Percentiles rank a stretch among this genome's conserved stretches.
These are phyloP conservation scores for Paratilapia polleni DNA, from an alignment of 2,113 vertebrate species.

Conservation along the genomic window DNA sequence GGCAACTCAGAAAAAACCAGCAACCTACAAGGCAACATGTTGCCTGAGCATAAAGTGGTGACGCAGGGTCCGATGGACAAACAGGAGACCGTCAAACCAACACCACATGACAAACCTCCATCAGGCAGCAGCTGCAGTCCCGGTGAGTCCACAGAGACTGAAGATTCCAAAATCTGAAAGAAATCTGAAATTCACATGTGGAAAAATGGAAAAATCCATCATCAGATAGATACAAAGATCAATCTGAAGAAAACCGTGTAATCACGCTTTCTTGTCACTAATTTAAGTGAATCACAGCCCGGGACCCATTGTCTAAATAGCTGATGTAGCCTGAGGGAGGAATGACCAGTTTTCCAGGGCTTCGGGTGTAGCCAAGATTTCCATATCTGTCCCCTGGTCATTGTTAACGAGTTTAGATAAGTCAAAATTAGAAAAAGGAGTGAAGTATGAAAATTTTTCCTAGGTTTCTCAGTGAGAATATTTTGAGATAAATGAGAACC, in stretches of 20 bases:
- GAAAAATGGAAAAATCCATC: too few relatives aligned
- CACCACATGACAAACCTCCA: slow-evolving; percentile 43
- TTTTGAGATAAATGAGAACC: not conserved
- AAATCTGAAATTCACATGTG: too few relatives aligned
- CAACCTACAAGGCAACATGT: not conserved
- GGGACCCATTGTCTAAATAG: not conserved
- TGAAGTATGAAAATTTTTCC: not conserved
- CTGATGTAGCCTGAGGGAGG: not conserved
- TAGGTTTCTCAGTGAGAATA: not conserved
- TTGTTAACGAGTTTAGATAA: not conserved
- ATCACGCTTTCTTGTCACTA: not conserved
- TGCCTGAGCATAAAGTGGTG: not conserved
- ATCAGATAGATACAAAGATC: not conserved
- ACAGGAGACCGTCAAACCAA: slow-evolving; percentile 5
- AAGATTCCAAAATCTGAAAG: too few relatives aligned
- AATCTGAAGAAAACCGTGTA: not conserved
- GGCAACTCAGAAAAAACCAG: not conserved
- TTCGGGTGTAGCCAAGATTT: too few relatives aligned
- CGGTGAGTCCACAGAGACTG: slow-evolving; percentile 54
- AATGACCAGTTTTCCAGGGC: not conserved
- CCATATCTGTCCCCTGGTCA: too few relatives aligned
- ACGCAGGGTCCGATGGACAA: not conserved
- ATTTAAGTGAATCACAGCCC: not conserved
- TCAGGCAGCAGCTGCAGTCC: slow-evolving; percentile 3
- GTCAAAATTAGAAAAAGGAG: not conserved